Base-by-base conservation (phyloP, 1,140 invertebrate genomes). In the Habropoda laboriosa region DNA sequence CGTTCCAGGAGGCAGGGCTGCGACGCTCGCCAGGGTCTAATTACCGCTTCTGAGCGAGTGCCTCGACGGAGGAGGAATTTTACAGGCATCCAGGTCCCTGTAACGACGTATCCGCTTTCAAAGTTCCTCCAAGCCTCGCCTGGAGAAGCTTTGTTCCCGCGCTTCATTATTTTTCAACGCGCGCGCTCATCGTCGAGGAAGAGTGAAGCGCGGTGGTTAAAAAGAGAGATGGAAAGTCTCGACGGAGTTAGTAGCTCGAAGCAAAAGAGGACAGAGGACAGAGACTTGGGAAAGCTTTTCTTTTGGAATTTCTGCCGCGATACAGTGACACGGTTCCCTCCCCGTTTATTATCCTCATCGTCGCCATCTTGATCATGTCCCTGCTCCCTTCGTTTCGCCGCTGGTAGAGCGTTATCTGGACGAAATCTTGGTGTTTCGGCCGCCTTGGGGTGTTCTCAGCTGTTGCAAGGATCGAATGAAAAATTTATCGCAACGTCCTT, bases 401-500 rank as follows among this genome's bases (percentile, higher is more conserved):
- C 58, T 21, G 0, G 21, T 60, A 2, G 35, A 10, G 40, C 74
- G 74, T 68, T 67, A 76, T 76, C 74, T 21, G 16, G 38, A 45
- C 27, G 24, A 57, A n/a, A 73, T 79, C 70, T 63, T 35, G 47
- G n/a, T n/a, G n/a, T n/a, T n/a, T n/a, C 40, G 61, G 45, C 66
- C 70, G 70, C 67, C 72, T 72, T 32, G 27, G 63, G 38, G 55
- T 53, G 75, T 58, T 32, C 18, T 27, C 38, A 53, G n/a, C n/a
- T n/a, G n/a, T n/a, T n/a, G n/a, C n/a, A n/a, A n/a, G 74, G 63
- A 72, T 85, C 72, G 82, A 81, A 81, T 74, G 71, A 81, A 81
- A 86, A 83, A 85, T 81, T 85, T 85, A 85, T 79, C 73, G 64
- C 47, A n/a, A 8, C 61, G 55, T 68, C 60, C 55, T 83, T 80